Evolutionary conservation across 2,113 vertebrate species (phyloP), one percentile per base, ranked within the genome.

Genomic region (Trochalopteron elliotii): DNA sequence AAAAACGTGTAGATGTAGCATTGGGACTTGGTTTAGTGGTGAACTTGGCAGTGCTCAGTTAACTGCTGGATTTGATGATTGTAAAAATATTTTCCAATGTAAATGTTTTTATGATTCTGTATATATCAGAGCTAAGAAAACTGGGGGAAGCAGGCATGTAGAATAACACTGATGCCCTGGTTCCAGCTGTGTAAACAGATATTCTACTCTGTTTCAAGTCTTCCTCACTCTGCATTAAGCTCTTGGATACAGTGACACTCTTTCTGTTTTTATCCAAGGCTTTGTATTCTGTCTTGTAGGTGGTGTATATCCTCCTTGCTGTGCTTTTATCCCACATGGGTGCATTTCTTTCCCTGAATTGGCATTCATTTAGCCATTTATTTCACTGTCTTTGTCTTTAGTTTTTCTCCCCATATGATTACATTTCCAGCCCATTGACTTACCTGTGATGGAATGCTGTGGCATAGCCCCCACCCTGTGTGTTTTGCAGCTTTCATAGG

Each of bases 361-460:
- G 15, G 3, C 4, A 4, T 68, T 71, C 10, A 23, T 95, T 20
- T 74, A 56, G 21, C 25, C 19, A 15, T 45, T 61, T 64, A 22
- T 76, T 91, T 95, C 56, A 40, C 37, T 49, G 9, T 52, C 61
- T 95, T 94, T 85, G 44, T 81, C 23, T 50, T 21, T 27, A 87
- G 47, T 27, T 71, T 93, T 78, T 56, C 81, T 60, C 35, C 27
- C 53, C 23, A 8, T 81, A 44, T 65, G 31, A 78, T 91, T 63
- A 74, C 10, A 27, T 91, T 84, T 95, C 49, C 31, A 40, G 71
- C 44, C 60, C 47, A 40, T 37, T 90, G 44, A 40, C 39, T 61
- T 49, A 27, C 6, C 30, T 44, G 1, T 20, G 5, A 37, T 61
- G 79, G 30, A 81, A 91, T 60, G 81, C 20, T 63, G 17, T 24